Base-by-base conservation (phyloP, 2,797 vertebrate species). In the Platyrinchus mystaceus region DNA sequence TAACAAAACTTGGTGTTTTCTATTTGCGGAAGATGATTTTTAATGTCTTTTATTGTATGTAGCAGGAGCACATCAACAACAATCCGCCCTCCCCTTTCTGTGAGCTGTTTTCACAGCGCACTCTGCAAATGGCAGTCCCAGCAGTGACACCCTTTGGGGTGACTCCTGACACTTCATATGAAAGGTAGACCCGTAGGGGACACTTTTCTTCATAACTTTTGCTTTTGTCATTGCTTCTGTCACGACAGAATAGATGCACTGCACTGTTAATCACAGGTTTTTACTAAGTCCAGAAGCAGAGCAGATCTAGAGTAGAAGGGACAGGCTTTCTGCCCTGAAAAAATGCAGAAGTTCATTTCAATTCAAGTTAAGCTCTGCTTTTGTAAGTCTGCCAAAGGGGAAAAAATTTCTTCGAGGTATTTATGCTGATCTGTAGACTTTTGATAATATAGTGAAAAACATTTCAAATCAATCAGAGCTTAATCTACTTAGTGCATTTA, bases 401-500 rank as follows among this genome's bases (percentile, higher is more conserved):
- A 53, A 78, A 87, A 95, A 92, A 91, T 87, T 96, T 96, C 94
- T 96, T 95, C 26, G 8, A 96, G 92, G 85, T 94, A 87, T 97
- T 97, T 94, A 91, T 79, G 70, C 68, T 89, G 95, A 97, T 95
- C 84, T 92, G 83, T 93, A 86, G 90, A 91, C 85, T 96, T 95
- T 74, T 62, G 89, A 94, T 94, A 96, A 94, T 90, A 82, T 60
- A 89, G 79, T 84, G 90, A 90, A 95, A 93, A 91, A 95, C 92
- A 92, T 91, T 97, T 96, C 84, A 73, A 94, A 96, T 97, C 95
- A 90, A 76, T 97, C 97, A 82, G 83, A 70, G 71, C 92, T 85
- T 95, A 96, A 97, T 97, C 96, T 94, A 69, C 96, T 97, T 93
- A 93, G 80, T 79, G 74, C 52, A 75, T 87, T 91, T 95, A 90